Evolutionary conservation across 2,888 invertebrate species (phyloP), one percentile per base, ranked within the genome.

Genomic region (Ceratothoa steindachneri): DNA sequence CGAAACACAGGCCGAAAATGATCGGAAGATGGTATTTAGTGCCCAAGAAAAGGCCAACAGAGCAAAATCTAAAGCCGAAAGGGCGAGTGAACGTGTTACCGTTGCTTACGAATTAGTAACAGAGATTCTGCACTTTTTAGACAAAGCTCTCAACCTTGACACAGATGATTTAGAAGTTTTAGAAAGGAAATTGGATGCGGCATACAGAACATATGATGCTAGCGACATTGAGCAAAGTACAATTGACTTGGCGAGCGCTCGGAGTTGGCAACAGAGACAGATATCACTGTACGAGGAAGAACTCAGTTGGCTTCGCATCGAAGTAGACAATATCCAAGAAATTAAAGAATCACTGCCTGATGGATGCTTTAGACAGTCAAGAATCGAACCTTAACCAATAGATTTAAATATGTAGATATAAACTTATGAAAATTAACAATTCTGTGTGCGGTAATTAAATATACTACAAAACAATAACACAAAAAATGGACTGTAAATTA

Each of bases 281-380:
- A 90, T 93, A 81, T 90, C 91, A 76, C 89, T 90, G 81, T 93
- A 94, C 82, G 90, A 91, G 82, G 90, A 90, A 15, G 92, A 94
- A 82, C 88, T 93, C 66, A 87, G 85, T 64, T 86, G 88, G 74
- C 86, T 95, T 12, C 86, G 88, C 80, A 85, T 85, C 1, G 94
- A 96, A 84, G 95, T 96, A 1, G 88, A 88, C 5, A 95, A 94
- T 83, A 89, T 96, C 69, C 90, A 90, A 82, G 89, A 90, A 69
- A 95, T 97, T 81, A 87, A 90, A 0, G 88, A 89, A 71, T 88
- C 93, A 73, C 87, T 97, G 77, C 97, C 96, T 0, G 87, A 88
- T 41, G 80, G 77, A 29, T 80, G 80, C 64, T 80, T 66, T 65
- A 67, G 74, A 51, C 80, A 75, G n/a, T 72, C 74, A 24, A 73